phyloP scores from a whole-genome alignment of 2,113 vertebrate genomes.

The Phalacrocorax brasilianus region DNA sequence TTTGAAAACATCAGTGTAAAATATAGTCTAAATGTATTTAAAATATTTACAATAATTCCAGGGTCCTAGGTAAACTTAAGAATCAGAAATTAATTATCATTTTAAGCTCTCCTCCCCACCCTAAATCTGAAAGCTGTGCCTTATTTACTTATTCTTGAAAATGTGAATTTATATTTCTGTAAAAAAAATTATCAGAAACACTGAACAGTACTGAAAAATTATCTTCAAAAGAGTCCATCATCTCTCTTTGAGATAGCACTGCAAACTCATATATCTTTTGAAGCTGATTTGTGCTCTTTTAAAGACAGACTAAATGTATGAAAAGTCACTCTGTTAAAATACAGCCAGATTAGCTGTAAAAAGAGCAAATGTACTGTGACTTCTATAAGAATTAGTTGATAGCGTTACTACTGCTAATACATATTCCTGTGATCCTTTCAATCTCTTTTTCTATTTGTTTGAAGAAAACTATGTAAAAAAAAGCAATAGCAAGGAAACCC shows the following conservation, averaged over 20 bases:
- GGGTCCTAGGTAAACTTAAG: not conserved
- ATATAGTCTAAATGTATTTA: not conserved
- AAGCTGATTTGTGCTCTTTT: not conserved
- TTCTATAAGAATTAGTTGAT: not conserved
- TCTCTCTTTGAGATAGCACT: not conserved
- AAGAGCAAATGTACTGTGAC: not conserved
- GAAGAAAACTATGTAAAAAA: not conserved
- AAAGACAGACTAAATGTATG: not conserved
- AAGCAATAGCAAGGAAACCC: not conserved
- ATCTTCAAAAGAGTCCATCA: not conserved
- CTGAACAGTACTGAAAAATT: not conserved
- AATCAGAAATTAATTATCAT: not conserved
- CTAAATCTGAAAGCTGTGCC: not conserved
- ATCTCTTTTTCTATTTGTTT: not conserved
- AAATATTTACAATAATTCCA: not conserved
- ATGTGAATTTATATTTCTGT: not conserved
- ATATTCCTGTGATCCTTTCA: not conserved
- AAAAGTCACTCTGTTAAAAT: not conserved
- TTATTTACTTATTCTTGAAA: not conserved
- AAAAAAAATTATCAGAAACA: not conserved
- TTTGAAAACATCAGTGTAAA: not conserved
- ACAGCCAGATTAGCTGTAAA: not conserved
- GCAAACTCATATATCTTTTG: not conserved
- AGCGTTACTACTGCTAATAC: not conserved
- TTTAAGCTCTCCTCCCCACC: not conserved